phyloP scores from a whole-genome alignment of 2,888 invertebrate species.

The Eretmocerus hayati region DNA sequence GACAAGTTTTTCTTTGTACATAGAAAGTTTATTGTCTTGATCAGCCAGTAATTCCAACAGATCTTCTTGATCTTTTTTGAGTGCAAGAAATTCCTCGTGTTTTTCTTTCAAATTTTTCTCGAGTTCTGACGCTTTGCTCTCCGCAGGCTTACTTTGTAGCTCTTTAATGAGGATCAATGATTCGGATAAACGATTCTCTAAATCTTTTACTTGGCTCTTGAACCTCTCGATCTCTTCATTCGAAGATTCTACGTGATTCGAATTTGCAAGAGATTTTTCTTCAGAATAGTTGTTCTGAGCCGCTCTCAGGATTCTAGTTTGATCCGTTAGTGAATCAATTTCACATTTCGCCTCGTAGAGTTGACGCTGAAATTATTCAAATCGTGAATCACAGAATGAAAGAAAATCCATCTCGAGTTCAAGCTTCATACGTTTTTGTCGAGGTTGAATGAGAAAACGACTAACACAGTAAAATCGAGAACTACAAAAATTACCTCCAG shows the following conservation, averaged over 20 bases:
- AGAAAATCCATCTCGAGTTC: no score
- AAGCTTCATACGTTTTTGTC: neutral
- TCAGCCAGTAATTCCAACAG: conserved; percentile 81
- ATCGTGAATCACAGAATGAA: no score
- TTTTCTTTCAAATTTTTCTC: conserved; percentile 42
- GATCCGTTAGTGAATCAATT: conserved; percentile 67
- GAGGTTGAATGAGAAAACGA: no score
- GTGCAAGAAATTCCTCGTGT: conserved; percentile 54
- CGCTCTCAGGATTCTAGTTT: conserved; percentile 81
- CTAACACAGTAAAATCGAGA: neutral
- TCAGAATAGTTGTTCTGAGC: conserved; percentile 35
- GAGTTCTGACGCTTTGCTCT: conserved; percentile 31
- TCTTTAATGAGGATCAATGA: conserved; percentile 31
- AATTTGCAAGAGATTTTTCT: neutral
- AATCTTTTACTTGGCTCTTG: conserved; percentile 28
- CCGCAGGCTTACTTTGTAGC: conserved; percentile 40
- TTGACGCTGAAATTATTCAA: no score
- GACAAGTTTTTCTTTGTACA: conserved; percentile 56
- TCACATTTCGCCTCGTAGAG: conserved; percentile 63
- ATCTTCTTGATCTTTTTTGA: conserved; percentile 90
- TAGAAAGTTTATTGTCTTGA: conserved; percentile 67
- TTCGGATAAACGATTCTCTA: conserved; percentile 34
- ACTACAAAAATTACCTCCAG: conserved; percentile 33
- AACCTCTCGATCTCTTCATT: conserved; percentile 6
- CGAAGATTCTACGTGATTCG: neutral